Evolutionary conservation across 2,113 vertebrate genomes (phyloP).

Genomic region (Oenanthe melanoleuca): DNA sequence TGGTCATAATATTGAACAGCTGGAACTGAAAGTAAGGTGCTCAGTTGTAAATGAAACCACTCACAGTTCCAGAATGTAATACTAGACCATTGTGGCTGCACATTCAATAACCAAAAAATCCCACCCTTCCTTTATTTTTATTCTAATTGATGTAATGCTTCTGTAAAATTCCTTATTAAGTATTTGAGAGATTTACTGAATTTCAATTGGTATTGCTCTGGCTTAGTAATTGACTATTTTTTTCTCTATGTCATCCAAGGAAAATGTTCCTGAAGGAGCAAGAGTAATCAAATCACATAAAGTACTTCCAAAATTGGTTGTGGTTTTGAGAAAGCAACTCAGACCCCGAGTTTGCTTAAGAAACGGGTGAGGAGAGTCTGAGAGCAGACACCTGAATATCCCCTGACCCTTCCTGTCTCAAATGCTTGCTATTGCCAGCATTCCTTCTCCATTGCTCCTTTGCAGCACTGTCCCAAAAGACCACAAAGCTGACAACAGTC

Average conservation of each 20-base stretch:
- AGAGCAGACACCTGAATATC: not conserved
- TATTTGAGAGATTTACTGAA: not conserved
- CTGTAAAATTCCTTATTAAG: not conserved
- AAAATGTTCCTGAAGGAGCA: not conserved
- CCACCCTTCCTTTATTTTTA: not conserved
- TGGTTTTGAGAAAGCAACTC: not conserved
- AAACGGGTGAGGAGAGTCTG: not conserved
- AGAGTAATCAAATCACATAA: not conserved
- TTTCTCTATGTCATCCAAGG: not conserved
- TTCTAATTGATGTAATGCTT: not conserved
- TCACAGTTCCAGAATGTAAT: not conserved
- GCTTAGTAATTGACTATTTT: not conserved
- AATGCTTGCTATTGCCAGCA: not conserved
- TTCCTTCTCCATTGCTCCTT: not conserved
- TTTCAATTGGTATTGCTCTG: not conserved
- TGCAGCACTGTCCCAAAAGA: not conserved
- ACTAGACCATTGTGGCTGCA: not conserved
- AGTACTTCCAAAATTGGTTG: not conserved
- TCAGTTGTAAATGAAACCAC: not conserved
- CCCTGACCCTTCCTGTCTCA: not conserved
- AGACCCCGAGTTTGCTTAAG: not conserved
- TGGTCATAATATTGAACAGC: not conserved
- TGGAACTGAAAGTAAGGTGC: not conserved
- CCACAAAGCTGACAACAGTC: not conserved
- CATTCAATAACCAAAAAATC: not conserved